Evolutionary conservation across 2,888 invertebrate species (phyloP), one percentile per base, ranked within the genome.

Genomic region (Chloromyia formosa): DNA sequence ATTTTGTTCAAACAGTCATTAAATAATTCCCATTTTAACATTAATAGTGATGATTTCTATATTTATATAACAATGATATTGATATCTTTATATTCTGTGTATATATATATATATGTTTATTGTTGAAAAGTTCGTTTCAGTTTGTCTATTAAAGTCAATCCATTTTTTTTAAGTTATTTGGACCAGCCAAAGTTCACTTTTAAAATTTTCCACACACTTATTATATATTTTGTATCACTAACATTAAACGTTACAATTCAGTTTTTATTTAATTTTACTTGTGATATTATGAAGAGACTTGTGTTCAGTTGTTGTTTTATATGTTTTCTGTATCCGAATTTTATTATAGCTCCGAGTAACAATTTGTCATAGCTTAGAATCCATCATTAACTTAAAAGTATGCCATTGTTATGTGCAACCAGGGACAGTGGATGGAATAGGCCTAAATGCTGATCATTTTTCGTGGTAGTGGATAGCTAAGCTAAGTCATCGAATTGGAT

Each of bases 181-280:
- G 68, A 69, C 68, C 68, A 69, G 68, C 68, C 68, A 69, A 69
- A 69, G 27, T 54, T 35, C 27, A 53, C 40, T 16, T 58, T 64
- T 40, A 45, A 66, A 45, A 66, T 20, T 27, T n/a, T 49, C 49
- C 16, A 49, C 49, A n/a, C 10, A 35, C 27, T 35, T 35, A 35
- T 35, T 35, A 35, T 2, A 35, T 18, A 56, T 12, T 20, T 22
- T 56, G 14, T 20, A 56, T 56, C 22, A 18, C 56, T 56, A 56
- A 22, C 27, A 35, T 35, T 35, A 35, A 35, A 53, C 16, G 53
- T 53, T 53, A n/a, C 16, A 53, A 53, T n/a, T n/a, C 53, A 53
- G 2, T 53, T 53, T 53, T 53, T 53, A 3, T 53, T 53, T 53
- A 53, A 14, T 53, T n/a, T 53, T 18, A 18, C 1, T 4, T 35